Percentiles rank a stretch among this genome's conserved stretches.
phyloP scores from a whole-genome alignment of 2,888 invertebrate genomes.

The Pycnomerus fuliginosus region DNA sequence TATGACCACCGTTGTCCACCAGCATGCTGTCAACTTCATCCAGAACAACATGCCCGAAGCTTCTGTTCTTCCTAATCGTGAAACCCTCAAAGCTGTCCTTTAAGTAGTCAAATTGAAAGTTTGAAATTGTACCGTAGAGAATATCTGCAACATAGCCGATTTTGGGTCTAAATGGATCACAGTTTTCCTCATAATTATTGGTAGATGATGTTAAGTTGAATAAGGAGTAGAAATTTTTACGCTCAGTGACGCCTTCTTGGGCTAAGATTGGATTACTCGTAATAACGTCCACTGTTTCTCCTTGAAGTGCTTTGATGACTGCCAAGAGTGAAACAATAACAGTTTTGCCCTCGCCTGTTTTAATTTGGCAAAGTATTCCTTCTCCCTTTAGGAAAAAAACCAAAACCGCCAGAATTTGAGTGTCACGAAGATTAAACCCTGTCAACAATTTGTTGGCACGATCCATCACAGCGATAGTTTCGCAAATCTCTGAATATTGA shows the following conservation, averaged over 20 bases:
- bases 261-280: conserved; percentile 13
- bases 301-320: conserved; percentile 9
- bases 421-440: conserved; percentile 4
- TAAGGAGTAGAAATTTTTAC: conserved; percentile 5
- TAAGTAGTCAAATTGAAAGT: conserved; percentile 16
- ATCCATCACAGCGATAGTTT: conserved; percentile 6
- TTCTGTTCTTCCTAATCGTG: conserved; percentile 6
- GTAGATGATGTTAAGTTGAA: conserved; percentile 11
- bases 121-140: conserved; percentile 13
- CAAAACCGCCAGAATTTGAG: conserved; percentile 7
- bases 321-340: conserved; percentile 12
- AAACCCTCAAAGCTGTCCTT: conserved; percentile 11
- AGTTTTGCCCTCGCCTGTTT: conserved; percentile 22
- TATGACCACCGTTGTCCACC: conserved; percentile 15
- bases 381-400: conserved; percentile 2
- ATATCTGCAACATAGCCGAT: conserved; percentile 11
- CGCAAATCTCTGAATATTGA: conserved; percentile 8
- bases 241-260: conserved; percentile 2
- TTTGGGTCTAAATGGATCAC: conserved; percentile 7
- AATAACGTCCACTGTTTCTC: conserved; percentile 14
- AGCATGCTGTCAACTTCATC: conserved; percentile 21
- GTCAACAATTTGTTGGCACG: conserved; percentile 4
- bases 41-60: conserved; percentile 8
- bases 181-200: conserved; percentile 2
- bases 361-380: conserved; percentile 14